Base-by-base conservation (phyloP, 2,113 vertebrate genomes). In the Apistogramma diplotaenia region DNA sequence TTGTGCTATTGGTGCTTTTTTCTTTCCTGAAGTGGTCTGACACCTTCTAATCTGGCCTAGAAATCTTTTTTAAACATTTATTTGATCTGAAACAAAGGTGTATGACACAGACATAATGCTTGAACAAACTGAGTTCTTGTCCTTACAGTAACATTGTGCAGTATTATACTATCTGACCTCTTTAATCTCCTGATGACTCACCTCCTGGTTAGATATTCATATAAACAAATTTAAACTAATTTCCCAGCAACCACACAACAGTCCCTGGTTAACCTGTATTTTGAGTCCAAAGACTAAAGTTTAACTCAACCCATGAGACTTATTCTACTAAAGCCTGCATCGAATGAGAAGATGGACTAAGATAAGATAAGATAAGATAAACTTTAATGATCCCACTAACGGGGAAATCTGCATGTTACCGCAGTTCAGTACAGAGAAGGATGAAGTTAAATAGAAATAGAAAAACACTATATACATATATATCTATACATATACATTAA, bases 161-260 rank as follows among this genome's bases (percentile, higher is more conserved):
- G 62, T 1, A 67, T 19, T 27, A 29, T 29, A 49, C 65, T 70
- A n/a, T 70, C 29, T 40, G 62, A 67, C 15, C 40, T 67, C 23
- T 70, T 51, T 70, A 29, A n/a, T 31, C 43, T n/a, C 43, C 29
- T 1, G 2, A n/a, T 29, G 43, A 31, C 43, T 70, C 25, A 51
- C 0, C 43, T 49, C 6, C 40, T 51, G 19, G 16, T n/a, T 46
- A 49, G 6, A 49, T 8, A 70, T 51, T 70, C 0, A 6, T 29
- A 9, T 4, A 8, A 49, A 19, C 16, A 29, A 49, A 29, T 0
- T 46, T 4, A 8, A 49, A 19, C 16, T 19, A 49, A 29, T 0
- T 46, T 49, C 62, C 0, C 40, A 19, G 15, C 5, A 6, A 49
- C 40, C 11, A 3, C 40, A 70, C 8, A 49, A 23, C 49, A 0